Percentiles rank a stretch among this genome's conserved stretches.
Evolutionary conservation across 2,113 vertebrate species (phyloP).

Genomic region (Callipepla californica): DNA sequence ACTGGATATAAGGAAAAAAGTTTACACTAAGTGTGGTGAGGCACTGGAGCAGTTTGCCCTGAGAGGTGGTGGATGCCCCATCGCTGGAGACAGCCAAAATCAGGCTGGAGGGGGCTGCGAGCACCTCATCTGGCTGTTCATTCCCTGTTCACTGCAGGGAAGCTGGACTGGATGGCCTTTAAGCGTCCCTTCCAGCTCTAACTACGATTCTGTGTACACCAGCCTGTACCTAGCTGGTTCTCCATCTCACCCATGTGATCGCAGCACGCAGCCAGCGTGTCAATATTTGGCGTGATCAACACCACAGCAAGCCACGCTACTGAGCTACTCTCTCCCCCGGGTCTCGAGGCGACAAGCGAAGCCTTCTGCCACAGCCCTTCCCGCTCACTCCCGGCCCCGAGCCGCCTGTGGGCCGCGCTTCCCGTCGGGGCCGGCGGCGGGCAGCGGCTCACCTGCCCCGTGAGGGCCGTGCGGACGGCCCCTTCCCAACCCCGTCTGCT

Average conservation of each 20-base stretch:
- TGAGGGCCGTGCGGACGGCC: neutral
- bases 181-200: too few species aligned
- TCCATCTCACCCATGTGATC: neutral
- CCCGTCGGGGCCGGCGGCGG: too few species aligned
- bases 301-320: neutral
- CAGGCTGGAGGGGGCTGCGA: too few species aligned
- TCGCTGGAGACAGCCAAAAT: neutral
- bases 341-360: neutral
- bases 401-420: neutral
- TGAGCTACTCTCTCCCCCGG: neutral
- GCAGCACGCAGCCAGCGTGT: neutral
- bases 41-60: neutral
- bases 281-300: conserved; percentile 48
- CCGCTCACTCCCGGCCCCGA: conserved; percentile 21
- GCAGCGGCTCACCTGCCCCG: neutral
- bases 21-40: neutral
- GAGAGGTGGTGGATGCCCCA: neutral
- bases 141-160: too few species aligned
- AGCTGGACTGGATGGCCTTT: too few species aligned
- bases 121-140: too few species aligned
- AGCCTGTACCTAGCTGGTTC: neutral
- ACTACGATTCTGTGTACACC: neutral
- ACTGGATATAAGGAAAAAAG: too few species aligned
- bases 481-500: neutral
- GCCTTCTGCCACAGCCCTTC: neutral